Conservation (phyloP, 2,888 invertebrate genomes). For the Chrysina gloriosa region DNA sequence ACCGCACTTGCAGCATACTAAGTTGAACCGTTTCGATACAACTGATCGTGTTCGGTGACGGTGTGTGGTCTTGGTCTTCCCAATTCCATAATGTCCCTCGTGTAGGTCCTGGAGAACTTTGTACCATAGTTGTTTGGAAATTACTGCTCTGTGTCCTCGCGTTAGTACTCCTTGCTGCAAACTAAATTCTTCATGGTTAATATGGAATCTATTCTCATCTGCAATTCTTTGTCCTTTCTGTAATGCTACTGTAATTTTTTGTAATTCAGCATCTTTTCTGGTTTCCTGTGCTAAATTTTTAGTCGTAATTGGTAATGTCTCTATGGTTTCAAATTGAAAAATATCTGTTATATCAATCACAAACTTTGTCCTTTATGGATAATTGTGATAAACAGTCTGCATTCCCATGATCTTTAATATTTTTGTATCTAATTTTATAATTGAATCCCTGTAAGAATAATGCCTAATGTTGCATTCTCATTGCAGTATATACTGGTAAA, state of each 20-base stretch:
- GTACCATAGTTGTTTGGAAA: background rate
- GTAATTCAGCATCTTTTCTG: background rate
- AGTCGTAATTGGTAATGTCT: slow-evolving; percentile 13
- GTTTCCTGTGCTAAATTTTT: background rate
- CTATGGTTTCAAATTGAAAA: slow-evolving; percentile 22
- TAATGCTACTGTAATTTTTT: slow-evolving; percentile 1
- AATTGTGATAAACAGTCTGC: slow-evolving; percentile 23
- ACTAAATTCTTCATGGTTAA: background rate
- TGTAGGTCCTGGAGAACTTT: slow-evolving; percentile 7
- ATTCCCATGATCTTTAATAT: slow-evolving; percentile 33
- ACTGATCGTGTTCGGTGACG: too few species aligned
- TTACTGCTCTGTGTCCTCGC: background rate
- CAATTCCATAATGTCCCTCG: slow-evolving; percentile 1
- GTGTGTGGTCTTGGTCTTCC: slow-evolving; percentile 24
- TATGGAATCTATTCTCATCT: slow-evolving; percentile 10
- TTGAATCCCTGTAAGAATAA: slow-evolving; percentile 33
- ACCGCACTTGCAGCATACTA: too few species aligned
- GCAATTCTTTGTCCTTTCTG: background rate
- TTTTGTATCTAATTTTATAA: slow-evolving; percentile 37
- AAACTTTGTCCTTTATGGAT: background rate
- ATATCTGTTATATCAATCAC: slow-evolving; percentile 15
- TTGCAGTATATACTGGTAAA: slow-evolving; percentile 31
- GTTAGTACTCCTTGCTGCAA: background rate
- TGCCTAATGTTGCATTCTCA: slow-evolving; percentile 41
- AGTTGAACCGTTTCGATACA: too few species aligned